A percentile compares a stretch with the other conserved stretches of the same genome.
These are phyloP conservation scores for Phallusia fumigata DNA, from an alignment of 23 tunicate genomes.

Conservation along the genomic window DNA sequence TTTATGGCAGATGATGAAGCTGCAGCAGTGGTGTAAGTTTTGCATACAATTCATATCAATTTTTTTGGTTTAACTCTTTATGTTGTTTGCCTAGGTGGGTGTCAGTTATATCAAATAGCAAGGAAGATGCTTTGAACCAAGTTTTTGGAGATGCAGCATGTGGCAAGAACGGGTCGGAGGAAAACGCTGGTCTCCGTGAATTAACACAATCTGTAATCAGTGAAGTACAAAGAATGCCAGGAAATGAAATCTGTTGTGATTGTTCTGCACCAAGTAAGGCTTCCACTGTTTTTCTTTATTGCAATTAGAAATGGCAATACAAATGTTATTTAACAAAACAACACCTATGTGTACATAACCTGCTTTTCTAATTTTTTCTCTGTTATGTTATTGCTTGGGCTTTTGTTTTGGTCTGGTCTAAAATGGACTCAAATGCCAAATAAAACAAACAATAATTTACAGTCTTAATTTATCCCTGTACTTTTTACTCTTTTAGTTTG, in stretches of 20 bases:
- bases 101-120: conserved; percentile 87
- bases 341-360: too few relatives aligned
- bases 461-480: too few relatives aligned
- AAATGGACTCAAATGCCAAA: too few relatives aligned
- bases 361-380: too few relatives aligned
- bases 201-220: conserved; percentile 78
- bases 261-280: conserved; percentile 53
- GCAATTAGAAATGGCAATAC: too few relatives aligned
- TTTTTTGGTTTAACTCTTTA: too few relatives aligned
- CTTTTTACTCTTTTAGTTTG: too few relatives aligned
- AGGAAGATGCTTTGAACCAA: conserved; percentile 82
- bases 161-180: conserved; percentile 52
- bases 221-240: conserved; percentile 80
- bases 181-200: conserved; percentile 78
- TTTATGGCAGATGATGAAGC: conserved; percentile 94
- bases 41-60: neutral
- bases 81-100: conserved; percentile 69
- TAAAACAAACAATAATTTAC: too few relatives aligned
- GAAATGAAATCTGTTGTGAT: conserved; percentile 89
- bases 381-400: too few relatives aligned
- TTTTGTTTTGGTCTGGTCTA: too few relatives aligned
- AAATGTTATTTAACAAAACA: too few relatives aligned
- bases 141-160: conserved; percentile 73
- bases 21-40: conserved; percentile 80
- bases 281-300: neutral